A percentile compares a stretch with the other conserved stretches of the same genome.
These are phyloP conservation scores for Poeciliopsis retropinna DNA, from an alignment of 2,113 vertebrate genomes.

Conservation along the genomic window DNA sequence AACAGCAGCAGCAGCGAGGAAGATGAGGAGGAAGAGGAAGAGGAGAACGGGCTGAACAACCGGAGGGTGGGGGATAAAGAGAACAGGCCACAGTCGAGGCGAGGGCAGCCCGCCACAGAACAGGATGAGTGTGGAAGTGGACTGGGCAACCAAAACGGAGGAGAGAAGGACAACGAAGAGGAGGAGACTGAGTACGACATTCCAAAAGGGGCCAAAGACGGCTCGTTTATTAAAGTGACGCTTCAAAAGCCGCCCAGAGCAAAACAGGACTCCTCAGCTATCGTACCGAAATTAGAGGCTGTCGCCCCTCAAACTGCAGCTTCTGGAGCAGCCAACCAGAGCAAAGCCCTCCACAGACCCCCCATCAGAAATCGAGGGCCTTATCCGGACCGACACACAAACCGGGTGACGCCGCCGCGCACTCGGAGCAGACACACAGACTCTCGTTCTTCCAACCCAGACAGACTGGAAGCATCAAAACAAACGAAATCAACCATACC, in stretches of 20 bases:
- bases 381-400: conserved; percentile 48
- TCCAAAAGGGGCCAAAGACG: conserved; percentile 60
- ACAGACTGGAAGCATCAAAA: conserved; percentile 47
- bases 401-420: conserved; percentile 51
- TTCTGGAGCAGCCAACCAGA: conserved; percentile 72
- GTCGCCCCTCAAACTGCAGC: conserved; percentile 76
- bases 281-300: conserved; percentile 96
- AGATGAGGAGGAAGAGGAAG: conserved; percentile 41
- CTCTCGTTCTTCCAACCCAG: conserved; percentile 42
- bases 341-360: conserved; percentile 85
- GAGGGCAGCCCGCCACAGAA: conserved; percentile 61
- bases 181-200: conserved; percentile 56
- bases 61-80: conserved; percentile 72
- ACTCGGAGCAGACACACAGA: conserved; percentile 43
- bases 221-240: conserved; percentile 90
- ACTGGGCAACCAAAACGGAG: conserved; percentile 57
- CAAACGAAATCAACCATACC: conserved; percentile 39
- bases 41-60: conserved; percentile 54
- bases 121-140: conserved; percentile 60
- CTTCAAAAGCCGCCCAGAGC: conserved; percentile 86
- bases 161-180: conserved; percentile 56
- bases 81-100: conserved; percentile 71
- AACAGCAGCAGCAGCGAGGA: conserved; percentile 39
- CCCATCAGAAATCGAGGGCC: conserved; percentile 81
- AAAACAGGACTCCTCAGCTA: conserved; percentile 90